Percentiles rank a stretch among this genome's conserved stretches.
phyloP scores from a whole-genome alignment of 2,113 vertebrate species.

The Panthera tigris region DNA sequence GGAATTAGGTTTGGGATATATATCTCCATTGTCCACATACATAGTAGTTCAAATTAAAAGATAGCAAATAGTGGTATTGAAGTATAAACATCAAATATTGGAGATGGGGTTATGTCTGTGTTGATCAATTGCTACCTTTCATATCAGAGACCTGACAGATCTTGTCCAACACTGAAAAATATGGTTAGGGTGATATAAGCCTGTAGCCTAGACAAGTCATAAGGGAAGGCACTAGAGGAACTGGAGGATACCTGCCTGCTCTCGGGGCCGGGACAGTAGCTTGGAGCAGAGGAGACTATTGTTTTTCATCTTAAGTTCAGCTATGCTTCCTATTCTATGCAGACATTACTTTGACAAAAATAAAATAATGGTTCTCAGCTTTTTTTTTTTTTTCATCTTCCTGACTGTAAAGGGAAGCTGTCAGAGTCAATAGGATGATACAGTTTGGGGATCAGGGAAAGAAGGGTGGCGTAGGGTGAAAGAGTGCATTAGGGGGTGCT shows the following conservation, averaged over 20 bases:
- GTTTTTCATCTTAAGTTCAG: neutral
- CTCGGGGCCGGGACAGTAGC: too few species aligned
- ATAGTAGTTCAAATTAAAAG: neutral
- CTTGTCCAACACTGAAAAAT: neutral
- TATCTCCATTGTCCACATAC: neutral
- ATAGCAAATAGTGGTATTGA: neutral
- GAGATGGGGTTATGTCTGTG: neutral
- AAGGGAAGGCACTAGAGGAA: neutral
- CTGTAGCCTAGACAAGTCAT: neutral
- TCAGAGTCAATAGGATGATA: neutral
- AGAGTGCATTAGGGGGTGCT: neutral
- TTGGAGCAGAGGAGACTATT: neutral
- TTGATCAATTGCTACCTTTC: neutral
- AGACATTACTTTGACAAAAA: neutral
- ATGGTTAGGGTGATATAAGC: neutral
- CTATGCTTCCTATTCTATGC: neutral
- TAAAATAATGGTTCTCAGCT: neutral
- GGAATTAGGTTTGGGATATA: neutral
- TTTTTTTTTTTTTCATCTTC: neutral
- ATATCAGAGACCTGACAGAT: neutral
- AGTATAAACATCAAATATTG: neutral
- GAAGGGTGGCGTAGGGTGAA: neutral
- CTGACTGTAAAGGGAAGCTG: neutral
- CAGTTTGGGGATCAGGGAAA: neutral
- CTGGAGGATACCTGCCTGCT: neutral